Percentiles rank a stretch among this genome's conserved stretches.
Evolutionary conservation across 2,113 vertebrate species (phyloP).

Genomic region (Haplochromis vanheusdeni): DNA sequence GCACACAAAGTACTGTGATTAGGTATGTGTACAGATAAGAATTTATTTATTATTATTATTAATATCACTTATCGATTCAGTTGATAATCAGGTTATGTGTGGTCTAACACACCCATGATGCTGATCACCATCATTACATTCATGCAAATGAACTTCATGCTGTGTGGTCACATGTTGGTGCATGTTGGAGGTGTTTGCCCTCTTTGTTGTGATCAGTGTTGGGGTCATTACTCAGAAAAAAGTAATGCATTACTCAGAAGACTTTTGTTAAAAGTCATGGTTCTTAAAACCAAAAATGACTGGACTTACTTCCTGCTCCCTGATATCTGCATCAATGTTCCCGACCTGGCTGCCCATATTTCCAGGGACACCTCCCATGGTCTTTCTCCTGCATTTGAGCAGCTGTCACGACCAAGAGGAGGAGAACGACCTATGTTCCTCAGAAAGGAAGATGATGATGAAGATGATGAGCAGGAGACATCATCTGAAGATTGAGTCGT

Average conservation of each 20-base stretch:
- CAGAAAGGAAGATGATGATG: not conserved
- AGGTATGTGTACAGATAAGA: not conserved
- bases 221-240: not conserved
- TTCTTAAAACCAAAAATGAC: fast-evolving
- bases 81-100: not conserved
- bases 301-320: not conserved
- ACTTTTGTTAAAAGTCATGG: fast-evolving
- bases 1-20: not conserved
- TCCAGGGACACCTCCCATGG: not conserved
- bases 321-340: not conserved
- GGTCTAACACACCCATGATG: not conserved
- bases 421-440: not conserved
- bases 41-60: not conserved
- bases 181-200: not conserved
- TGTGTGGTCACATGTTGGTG: not conserved
- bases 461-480: not conserved
- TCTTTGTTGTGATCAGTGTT: not conserved
- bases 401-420: not conserved
- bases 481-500: not conserved
- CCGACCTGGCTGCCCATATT: not conserved
- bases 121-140: not conserved
- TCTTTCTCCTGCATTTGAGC: not conserved
- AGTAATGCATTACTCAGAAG: not conserved
- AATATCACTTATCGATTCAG: not conserved
- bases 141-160: not conserved